Base-by-base conservation (phyloP, 2,888 invertebrate genomes). In the Cataglyphis albicans region DNA sequence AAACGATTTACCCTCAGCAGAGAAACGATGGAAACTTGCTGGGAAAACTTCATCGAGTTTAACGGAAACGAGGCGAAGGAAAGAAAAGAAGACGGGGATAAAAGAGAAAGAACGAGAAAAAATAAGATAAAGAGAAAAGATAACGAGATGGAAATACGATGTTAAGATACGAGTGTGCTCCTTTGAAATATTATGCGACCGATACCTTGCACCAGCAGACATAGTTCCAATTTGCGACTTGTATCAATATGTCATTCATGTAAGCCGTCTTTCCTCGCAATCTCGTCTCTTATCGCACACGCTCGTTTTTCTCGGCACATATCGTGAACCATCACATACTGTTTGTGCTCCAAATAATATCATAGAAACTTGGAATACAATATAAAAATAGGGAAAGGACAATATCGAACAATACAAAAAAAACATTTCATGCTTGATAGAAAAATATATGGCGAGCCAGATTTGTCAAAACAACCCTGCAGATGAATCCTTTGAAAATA, bases 1-100 rank as follows among this genome's bases (percentile, higher is more conserved):
- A 85, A 89, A 88, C 82, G 80, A 83, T 88, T 88, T 82, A 38
- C 82, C 68, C 68, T 29, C 32, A 63, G 72, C 78, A 81, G 59
- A 57, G 59, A 59, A 75, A 83, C 38, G 78, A 44, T 70, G 65
- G 63, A 81, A 85, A 86, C 85, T 86, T 75, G 70, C 59, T 64
- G 68, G 48, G 70, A 82, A 76, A 88, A 87, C 67, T 88, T 87
- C 59, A 72, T 76, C 61, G 65, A 59, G 55, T 75, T 80, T 76
- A 52, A 65, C 59, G 64, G 63, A 55, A 82, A 74, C 67, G 64
- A 80, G 70, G 25, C 41, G 21, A 81, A 76, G 21, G 57, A 61
- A 25, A 41, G 55, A 6, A 12, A 9, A 21, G 10, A 65, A 57
- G 12, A 41, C 9, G 48, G 29, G 5, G 6, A 35, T 9, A 35